phyloP scores from a whole-genome alignment of 92 coral and sea anemone genomes.

The Epizoanthus rinbou region DNA sequence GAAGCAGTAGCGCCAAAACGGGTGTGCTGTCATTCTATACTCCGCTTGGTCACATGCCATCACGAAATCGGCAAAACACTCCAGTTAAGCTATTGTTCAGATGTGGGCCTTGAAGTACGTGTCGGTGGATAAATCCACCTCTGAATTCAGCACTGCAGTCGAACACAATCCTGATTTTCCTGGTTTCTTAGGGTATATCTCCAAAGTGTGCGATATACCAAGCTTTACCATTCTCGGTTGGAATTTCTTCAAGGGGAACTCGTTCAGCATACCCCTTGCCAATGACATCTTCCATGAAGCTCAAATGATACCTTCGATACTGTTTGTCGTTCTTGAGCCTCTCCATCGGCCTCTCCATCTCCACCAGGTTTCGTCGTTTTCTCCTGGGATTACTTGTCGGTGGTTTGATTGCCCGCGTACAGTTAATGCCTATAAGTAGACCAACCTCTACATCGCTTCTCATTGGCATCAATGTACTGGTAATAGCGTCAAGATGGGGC shows the following conservation, averaged over 20 bases:
- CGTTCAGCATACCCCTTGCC: background rate
- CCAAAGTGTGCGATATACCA: too few species aligned
- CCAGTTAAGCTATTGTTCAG: too few species aligned
- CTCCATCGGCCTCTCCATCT: background rate
- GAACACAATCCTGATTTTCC: too few species aligned
- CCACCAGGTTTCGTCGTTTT: slow-evolving; percentile 49
- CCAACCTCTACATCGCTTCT: slow-evolving; percentile 48
- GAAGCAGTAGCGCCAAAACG: too few species aligned
- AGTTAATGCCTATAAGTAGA: slow-evolving; percentile 62
- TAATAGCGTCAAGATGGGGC: slow-evolving; percentile 53
- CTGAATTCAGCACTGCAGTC: too few species aligned
- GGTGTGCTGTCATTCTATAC: too few species aligned
- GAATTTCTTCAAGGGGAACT: background rate
- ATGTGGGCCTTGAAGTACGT: too few species aligned
- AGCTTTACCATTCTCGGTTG: too few species aligned
- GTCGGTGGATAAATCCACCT: too few species aligned
- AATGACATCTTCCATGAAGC: background rate
- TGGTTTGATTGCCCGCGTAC: slow-evolving; percentile 57
- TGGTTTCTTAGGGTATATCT: too few species aligned
- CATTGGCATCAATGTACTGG: slow-evolving; percentile 46
- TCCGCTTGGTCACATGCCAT: too few species aligned
- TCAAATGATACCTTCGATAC: background rate
- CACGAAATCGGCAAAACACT: too few species aligned
- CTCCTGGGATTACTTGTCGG: slow-evolving; percentile 56
- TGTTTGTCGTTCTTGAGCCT: background rate